Conservation (phyloP, 2,888 invertebrate species). For the Xestia xanthographa region DNA sequence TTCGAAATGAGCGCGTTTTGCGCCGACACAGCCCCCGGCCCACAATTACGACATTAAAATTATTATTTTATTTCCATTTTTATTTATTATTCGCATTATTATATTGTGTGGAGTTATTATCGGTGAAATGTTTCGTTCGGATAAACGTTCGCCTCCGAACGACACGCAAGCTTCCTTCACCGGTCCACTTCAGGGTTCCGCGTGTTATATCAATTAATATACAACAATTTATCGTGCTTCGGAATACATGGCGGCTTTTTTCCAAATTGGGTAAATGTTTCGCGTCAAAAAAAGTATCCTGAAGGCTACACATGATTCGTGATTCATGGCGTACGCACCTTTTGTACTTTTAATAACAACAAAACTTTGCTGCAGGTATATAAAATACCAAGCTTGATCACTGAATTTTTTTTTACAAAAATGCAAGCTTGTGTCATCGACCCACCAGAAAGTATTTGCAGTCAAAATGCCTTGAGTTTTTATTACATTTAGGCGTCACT, state of each 20-base stretch:
- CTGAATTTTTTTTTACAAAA: background rate
- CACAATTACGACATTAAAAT: conserved; percentile 90
- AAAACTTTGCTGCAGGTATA: background rate
- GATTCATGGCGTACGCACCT: background rate
- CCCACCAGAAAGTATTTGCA: conserved; percentile 23
- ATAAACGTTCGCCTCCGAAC: conserved; percentile 86
- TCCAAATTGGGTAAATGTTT: conserved; percentile 26
- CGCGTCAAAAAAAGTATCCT: conserved; percentile 9
- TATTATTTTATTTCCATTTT: conserved; percentile 91
- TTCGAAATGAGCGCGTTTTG: conserved; percentile 83
- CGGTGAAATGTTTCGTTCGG: conserved; percentile 91
- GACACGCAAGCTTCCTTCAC: conserved; percentile 85
- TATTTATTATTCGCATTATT: conserved; percentile 91
- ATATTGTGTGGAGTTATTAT: conserved; percentile 91
- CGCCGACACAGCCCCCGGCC: conserved; percentile 84
- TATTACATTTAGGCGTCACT: conserved; percentile 23
- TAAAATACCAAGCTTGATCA: background rate
- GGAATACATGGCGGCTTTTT: conserved; percentile 32
- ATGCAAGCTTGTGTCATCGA: conserved; percentile 17
- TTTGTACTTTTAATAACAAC: conserved; percentile 30
- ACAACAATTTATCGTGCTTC: conserved; percentile 40
- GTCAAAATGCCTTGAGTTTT: conserved; percentile 20
- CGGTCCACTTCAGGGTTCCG: conserved; percentile 79
- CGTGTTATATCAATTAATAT: conserved; percentile 57
- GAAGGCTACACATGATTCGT: conserved; percentile 21